phyloP scores from a whole-genome alignment of 1,140 invertebrate species.

The Drosophila pallidifrons region DNA sequence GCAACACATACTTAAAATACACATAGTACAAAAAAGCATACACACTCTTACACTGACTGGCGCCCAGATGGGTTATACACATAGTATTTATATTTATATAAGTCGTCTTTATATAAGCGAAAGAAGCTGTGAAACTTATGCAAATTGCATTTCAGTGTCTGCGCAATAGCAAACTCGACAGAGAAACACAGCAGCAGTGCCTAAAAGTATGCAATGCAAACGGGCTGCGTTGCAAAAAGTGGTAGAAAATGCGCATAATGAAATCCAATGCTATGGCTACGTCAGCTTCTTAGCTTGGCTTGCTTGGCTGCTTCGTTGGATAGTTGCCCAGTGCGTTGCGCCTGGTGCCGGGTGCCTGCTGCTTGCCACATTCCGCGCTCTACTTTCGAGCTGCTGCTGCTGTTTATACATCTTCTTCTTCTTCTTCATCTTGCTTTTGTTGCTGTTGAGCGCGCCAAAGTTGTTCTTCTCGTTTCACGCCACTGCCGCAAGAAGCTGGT shows the following conservation, averaged over 20 bases:
- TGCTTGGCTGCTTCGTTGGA: conserved; percentile 47
- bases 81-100: conserved; percentile 83
- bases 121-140: conserved; percentile 83
- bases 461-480: conserved; percentile 77
- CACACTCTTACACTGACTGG: conserved; percentile 7
- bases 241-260: conserved; percentile 81
- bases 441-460: conserved; percentile 70
- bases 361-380: conserved; percentile 70
- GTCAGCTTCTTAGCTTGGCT: conserved; percentile 69
- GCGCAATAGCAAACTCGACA: conserved; percentile 72
- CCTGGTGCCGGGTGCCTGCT: conserved; percentile 10
- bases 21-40: conserved; percentile 24
- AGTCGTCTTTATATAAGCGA: conserved; percentile 76
- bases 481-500: conserved; percentile 61
- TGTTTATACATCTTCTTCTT: conserved; percentile 25
- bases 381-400: conserved; percentile 55
- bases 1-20: conserved; percentile 77
- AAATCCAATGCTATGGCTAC: conserved; percentile 73
- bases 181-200: conserved; percentile 59
- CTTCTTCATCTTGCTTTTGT: conserved; percentile 35
- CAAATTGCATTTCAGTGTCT: conserved; percentile 83
- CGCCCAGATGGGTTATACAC: conserved; percentile 72
- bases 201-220: conserved; percentile 81
- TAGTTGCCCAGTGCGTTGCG: conserved; percentile 35
- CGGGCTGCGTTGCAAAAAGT: conserved; percentile 69